These are phyloP conservation scores for Xanthia icteritia DNA, from an alignment of 2,888 invertebrate genomes.

Conservation along the genomic window DNA sequence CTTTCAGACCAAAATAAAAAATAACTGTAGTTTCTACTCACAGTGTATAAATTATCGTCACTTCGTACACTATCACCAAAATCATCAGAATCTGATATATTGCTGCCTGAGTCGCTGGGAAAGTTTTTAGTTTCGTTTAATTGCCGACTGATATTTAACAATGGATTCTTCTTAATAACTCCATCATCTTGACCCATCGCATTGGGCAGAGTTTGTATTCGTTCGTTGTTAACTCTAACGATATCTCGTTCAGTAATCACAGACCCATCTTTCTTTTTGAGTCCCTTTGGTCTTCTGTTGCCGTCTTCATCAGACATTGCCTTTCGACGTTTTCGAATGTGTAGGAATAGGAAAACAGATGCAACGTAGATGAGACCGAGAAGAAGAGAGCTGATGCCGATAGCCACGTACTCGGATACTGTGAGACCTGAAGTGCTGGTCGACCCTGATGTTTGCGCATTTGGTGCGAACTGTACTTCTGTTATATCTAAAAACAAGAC, in stretches of 20 bases:
- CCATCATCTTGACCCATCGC: conserved; percentile 92
- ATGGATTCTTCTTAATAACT: conserved; percentile 94
- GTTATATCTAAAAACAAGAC: conserved; percentile 92
- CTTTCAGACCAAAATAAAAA: neutral
- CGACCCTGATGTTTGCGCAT: conserved; percentile 90
- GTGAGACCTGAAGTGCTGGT: conserved; percentile 91
- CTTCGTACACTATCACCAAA: conserved; percentile 84
- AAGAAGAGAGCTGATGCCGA: conserved; percentile 95
- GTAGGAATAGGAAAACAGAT: conserved; percentile 95
- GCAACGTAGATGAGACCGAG: conserved; percentile 96
- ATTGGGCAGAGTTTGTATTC: conserved; percentile 80
- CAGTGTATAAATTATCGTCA: conserved; percentile 81
- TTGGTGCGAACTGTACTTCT: conserved; percentile 94
- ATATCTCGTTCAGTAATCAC: conserved; percentile 86
- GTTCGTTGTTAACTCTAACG: conserved; percentile 85
- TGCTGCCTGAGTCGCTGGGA: conserved; percentile 90
- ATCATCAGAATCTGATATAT: conserved; percentile 92
- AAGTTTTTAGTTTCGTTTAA: conserved; percentile 89
- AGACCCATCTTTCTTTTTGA: conserved; percentile 85
- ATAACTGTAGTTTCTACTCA: conserved; percentile 68
- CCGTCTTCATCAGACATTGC: conserved; percentile 87
- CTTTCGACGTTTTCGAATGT: conserved; percentile 92
- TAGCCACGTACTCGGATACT: conserved; percentile 95
- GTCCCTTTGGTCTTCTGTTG: conserved; percentile 77
- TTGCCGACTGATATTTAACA: conserved; percentile 91